Percentiles rank a stretch among this genome's conserved stretches.
phyloP scores from a whole-genome alignment of 2,797 vertebrate species.

The Danio tinwini region DNA sequence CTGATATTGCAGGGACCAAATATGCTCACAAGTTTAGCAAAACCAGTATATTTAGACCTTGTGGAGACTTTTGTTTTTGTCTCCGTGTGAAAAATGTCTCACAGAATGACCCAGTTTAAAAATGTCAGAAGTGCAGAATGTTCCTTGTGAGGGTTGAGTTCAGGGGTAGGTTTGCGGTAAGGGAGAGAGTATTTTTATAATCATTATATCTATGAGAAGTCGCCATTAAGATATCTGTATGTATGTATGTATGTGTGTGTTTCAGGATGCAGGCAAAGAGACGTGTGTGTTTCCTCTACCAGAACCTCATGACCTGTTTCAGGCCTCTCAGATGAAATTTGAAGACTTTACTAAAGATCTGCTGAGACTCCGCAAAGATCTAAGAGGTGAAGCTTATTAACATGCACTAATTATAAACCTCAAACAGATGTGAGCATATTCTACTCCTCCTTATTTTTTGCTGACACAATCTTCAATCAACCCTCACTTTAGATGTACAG shows the following conservation, averaged over 20 bases:
- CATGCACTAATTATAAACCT: too few species aligned
- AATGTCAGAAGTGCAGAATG: too few species aligned
- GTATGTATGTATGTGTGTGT: slow-evolving; percentile 40
- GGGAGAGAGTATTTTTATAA: too few species aligned
- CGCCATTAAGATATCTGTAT: background rate
- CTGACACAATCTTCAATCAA: background rate
- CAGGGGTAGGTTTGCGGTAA: too few species aligned
- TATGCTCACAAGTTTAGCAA: too few species aligned
- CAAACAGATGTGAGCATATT: too few species aligned
- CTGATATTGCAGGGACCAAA: too few species aligned
- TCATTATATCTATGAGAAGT: background rate
- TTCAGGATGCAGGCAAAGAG: slow-evolving; percentile 91
- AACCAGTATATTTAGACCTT: too few species aligned
- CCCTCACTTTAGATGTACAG: background rate
- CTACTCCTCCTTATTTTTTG: background rate
- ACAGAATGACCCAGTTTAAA: too few species aligned
- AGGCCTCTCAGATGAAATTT: slow-evolving; percentile 95
- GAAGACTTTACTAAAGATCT: slow-evolving; percentile 97
- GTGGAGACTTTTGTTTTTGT: too few species aligned
- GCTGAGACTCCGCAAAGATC: slow-evolving; percentile 88
- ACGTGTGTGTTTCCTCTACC: slow-evolving; percentile 91
- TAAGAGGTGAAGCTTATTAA: slow-evolving; percentile 81
- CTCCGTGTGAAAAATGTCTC: too few species aligned
- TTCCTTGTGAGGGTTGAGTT: too few species aligned
- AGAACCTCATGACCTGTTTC: slow-evolving; percentile 95